A percentile compares a stretch with the other conserved stretches of the same genome.
Conservation (phyloP, 2,113 vertebrate genomes). For the Murina feae region DNA sequence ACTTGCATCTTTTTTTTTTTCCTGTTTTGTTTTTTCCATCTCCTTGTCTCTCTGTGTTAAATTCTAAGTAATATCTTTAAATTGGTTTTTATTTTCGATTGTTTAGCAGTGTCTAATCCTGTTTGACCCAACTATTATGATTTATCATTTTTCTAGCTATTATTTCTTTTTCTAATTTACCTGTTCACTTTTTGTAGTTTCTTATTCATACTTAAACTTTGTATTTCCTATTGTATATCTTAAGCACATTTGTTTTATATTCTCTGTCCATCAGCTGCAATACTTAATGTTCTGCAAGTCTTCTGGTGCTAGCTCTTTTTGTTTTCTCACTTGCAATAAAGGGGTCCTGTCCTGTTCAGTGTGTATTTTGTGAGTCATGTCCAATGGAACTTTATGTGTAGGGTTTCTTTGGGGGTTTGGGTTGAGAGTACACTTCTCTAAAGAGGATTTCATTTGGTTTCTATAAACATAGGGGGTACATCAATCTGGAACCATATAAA, state of each 20-base stretch:
- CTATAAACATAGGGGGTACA: neutral
- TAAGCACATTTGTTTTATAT: neutral
- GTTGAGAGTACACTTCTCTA: neutral
- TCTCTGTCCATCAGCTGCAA: neutral
- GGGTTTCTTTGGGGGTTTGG: neutral
- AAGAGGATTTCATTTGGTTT: neutral
- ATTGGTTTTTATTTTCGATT: neutral
- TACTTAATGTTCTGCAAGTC: neutral
- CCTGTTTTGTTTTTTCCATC: neutral
- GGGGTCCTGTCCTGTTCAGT: neutral
- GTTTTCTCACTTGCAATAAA: neutral
- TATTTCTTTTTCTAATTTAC: neutral
- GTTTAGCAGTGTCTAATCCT: neutral
- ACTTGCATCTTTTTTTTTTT: neutral
- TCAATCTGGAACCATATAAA: neutral
- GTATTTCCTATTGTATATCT: neutral
- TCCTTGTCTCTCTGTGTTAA: neutral
- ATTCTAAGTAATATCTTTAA: neutral
- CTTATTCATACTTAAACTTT: no score
- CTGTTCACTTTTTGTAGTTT: no score
- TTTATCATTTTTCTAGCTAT: neutral
- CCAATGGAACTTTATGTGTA: neutral
- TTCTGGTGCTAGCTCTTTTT: neutral
- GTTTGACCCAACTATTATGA: conserved; percentile 19
- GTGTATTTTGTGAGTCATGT: neutral